A percentile compares a stretch with the other conserved stretches of the same genome.
Evolutionary conservation across 2,888 invertebrate genomes (phyloP).

Genomic region (Choristoneura rosaceana): DNA sequence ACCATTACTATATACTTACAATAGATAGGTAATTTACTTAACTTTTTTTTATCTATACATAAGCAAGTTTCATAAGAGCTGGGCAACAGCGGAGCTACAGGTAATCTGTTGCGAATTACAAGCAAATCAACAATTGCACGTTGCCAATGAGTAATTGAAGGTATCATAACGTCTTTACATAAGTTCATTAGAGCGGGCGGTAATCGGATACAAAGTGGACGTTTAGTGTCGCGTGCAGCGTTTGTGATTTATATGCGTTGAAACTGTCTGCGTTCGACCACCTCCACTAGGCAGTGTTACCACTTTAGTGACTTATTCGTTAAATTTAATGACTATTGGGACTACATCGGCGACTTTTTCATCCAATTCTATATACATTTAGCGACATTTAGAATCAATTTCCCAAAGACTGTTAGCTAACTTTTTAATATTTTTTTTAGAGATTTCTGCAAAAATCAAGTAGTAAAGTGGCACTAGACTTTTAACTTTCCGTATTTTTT

Average conservation of each 20-base stretch:
- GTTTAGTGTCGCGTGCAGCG: slow-evolving; percentile 49
- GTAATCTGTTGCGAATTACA: slow-evolving; percentile 54
- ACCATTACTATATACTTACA: too few relatives aligned
- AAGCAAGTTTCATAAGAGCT: slow-evolving; percentile 13
- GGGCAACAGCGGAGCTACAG: slow-evolving; percentile 6
- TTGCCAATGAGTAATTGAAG: slow-evolving; percentile 72
- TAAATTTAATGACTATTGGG: too few relatives aligned
- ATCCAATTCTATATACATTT: too few relatives aligned
- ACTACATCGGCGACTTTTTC: too few relatives aligned
- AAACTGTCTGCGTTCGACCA: slow-evolving; percentile 40
- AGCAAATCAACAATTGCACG: slow-evolving; percentile 70
- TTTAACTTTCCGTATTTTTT: too few relatives aligned
- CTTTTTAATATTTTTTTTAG: too few relatives aligned
- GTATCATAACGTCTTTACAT: slow-evolving; percentile 69
- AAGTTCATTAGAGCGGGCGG: slow-evolving; percentile 60
- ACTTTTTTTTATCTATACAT: neutral
- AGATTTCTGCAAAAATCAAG: too few relatives aligned
- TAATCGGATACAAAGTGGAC: slow-evolving; percentile 45
- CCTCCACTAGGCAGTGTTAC: neutral
- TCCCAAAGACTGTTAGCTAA: too few relatives aligned
- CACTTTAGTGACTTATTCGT: too few relatives aligned
- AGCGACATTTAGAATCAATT: too few relatives aligned
- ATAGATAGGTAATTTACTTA: too few relatives aligned
- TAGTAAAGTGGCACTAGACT: too few relatives aligned
- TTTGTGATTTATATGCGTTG: slow-evolving; percentile 52